These are phyloP conservation scores for Coecobrya sp. DNA, from an alignment of 2,888 invertebrate species.

Conservation along the genomic window DNA sequence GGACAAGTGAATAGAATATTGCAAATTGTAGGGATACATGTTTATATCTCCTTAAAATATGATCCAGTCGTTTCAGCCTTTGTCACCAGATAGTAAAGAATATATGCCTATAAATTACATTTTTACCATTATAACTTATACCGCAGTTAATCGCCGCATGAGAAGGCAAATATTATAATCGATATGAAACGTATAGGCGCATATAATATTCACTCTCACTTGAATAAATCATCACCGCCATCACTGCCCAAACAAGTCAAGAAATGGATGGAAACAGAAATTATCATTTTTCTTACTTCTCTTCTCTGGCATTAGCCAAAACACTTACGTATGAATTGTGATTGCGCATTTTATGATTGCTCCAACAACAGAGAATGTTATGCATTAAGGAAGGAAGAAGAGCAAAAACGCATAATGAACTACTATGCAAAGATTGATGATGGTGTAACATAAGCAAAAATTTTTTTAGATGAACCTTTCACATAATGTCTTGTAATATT, in stretches of 20 bases:
- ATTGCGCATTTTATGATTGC: slow-evolving; percentile 33
- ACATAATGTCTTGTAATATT: slow-evolving; percentile 42
- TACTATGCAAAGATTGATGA: slow-evolving; percentile 46
- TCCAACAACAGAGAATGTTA: slow-evolving; percentile 25
- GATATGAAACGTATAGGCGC: no score
- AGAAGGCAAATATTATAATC: no score
- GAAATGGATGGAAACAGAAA: background rate
- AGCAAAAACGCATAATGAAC: slow-evolving; percentile 60
- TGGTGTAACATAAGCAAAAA: slow-evolving; percentile 10
- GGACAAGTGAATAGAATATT: no score
- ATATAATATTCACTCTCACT: no score
- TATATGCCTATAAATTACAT: no score
- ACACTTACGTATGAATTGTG: background rate
- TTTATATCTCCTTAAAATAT: no score
- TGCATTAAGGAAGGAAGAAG: slow-evolving; percentile 16
- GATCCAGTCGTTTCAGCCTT: no score
- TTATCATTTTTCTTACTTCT: background rate
- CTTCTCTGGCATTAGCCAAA: background rate
- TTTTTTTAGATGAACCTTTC: slow-evolving; percentile 32
- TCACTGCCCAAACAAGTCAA: background rate
- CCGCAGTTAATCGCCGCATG: no score
- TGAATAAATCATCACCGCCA: background rate
- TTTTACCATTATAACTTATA: no score
- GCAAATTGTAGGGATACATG: no score
- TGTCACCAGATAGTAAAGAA: no score